Conservation (phyloP, 2,888 invertebrate species). For the Lithophane leautieri region DNA sequence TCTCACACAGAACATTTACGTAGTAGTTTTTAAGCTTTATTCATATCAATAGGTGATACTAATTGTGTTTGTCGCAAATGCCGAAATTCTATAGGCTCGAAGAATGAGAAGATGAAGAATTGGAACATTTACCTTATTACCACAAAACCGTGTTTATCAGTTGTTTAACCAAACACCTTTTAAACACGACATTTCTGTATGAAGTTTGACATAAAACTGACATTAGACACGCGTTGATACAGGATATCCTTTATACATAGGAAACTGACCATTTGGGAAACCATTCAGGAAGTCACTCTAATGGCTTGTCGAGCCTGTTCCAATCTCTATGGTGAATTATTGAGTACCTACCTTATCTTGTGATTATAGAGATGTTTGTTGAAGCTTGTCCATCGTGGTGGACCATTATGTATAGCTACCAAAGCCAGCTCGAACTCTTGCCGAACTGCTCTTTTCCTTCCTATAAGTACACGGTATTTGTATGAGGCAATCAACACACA, state of each 20-base stretch:
- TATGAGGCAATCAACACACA: not conserved
- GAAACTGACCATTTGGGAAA: slow-evolving; percentile 14
- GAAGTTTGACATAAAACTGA: no score
- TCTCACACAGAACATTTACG: not conserved
- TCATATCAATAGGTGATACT: not conserved
- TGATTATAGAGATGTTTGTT: not conserved
- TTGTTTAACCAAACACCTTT: no score
- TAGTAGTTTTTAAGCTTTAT: not conserved
- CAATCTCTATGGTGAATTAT: slow-evolving; percentile 10
- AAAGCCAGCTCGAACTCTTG: not conserved
- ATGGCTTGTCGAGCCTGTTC: not conserved
- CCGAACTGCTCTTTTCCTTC: not conserved
- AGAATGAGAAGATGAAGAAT: no score
- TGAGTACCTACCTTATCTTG: slow-evolving; percentile 2
- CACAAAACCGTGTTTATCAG: no score
- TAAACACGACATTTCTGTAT: no score
- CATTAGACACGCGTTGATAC: no score
- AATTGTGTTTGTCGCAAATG: not conserved
- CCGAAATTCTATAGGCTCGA: no score
- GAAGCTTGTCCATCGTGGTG: not conserved
- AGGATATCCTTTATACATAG: no score
- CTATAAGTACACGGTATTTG: no score
- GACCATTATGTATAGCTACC: not conserved
- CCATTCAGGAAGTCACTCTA: slow-evolving; percentile 3
- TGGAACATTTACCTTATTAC: not conserved